Base-by-base conservation (phyloP, 1,140 invertebrate genomes). In the Rhynchophorus ferrugineus region DNA sequence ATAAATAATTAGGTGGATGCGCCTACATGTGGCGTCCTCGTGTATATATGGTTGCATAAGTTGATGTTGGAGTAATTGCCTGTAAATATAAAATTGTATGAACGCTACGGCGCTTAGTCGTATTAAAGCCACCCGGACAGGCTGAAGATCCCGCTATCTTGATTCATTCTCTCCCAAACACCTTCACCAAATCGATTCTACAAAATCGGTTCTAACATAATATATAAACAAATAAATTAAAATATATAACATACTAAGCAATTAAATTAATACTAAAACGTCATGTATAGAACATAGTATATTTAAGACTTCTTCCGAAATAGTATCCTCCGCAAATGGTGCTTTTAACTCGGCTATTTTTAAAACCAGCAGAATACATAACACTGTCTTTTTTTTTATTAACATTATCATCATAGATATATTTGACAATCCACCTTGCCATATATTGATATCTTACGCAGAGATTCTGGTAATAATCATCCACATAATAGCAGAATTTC, bases 241-340 rank as follows among this genome's bases (percentile, higher is more conserved):
- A 34, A 1, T 9, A 11, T 34, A 36, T 14, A 2, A 13, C 16
- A 2, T 36, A 11, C 3, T 36, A 2, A 3, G 34, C 3, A 13
- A 2, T 11, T 14, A 11, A 36, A 36, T 13, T 13, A 36, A 36
- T n/a, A n/a, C n/a, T n/a, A n/a, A n/a, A n/a, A n/a, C n/a, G n/a
- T n/a, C n/a, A n/a, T n/a, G n/a, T n/a, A n/a, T n/a, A n/a, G n/a
- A n/a, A n/a, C n/a, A n/a, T n/a, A n/a, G n/a, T n/a, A n/a, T n/a
- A n/a, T 29, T 29, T 29, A 29, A 29, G 11, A 5, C 11, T 29
- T 29, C 5, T 29, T 29, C 5, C 5, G 5, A 29, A 57, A 41
- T 52, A 57, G 36, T 47, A 49, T 1, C 56, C 56, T 1, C 35
- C 41, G 48, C 56, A 57, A 44, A 47, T 21, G 11, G 38, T 21